Evolutionary conservation across 2,888 invertebrate species (phyloP).

Genomic region (Tipula unca): DNA sequence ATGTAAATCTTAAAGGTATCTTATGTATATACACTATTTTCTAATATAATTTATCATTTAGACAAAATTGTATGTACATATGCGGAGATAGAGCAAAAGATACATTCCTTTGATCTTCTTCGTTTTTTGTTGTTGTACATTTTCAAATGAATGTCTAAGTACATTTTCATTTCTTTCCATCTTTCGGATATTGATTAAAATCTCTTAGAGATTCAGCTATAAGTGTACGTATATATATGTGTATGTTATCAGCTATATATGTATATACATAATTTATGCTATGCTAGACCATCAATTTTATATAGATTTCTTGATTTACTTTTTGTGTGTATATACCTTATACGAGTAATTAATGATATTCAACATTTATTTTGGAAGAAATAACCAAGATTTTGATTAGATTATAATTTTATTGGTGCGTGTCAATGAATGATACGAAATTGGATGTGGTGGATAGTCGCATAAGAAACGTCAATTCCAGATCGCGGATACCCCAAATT

Average conservation of each 20-base stretch:
- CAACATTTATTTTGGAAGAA: neutral
- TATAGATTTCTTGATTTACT: neutral
- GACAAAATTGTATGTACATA: neutral
- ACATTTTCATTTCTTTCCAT: neutral
- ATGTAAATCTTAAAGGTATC: neutral
- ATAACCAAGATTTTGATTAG: neutral
- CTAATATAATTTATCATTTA: neutral
- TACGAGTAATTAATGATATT: neutral
- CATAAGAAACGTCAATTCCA: no score
- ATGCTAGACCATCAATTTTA: neutral
- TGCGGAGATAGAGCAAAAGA: neutral
- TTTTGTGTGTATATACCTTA: neutral
- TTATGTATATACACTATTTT: no score
- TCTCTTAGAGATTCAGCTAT: neutral
- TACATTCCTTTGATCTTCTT: conserved; percentile 4
- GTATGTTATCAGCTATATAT: neutral
- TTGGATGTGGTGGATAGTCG: no score
- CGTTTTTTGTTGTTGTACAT: neutral
- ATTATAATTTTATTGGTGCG: neutral
- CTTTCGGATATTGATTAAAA: neutral
- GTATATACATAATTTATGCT: neutral
- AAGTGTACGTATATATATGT: neutral
- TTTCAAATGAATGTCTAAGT: neutral
- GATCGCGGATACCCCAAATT: no score
- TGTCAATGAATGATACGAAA: neutral